Base-by-base conservation (phyloP, 2,888 invertebrate genomes). In the Catocala nupta region DNA sequence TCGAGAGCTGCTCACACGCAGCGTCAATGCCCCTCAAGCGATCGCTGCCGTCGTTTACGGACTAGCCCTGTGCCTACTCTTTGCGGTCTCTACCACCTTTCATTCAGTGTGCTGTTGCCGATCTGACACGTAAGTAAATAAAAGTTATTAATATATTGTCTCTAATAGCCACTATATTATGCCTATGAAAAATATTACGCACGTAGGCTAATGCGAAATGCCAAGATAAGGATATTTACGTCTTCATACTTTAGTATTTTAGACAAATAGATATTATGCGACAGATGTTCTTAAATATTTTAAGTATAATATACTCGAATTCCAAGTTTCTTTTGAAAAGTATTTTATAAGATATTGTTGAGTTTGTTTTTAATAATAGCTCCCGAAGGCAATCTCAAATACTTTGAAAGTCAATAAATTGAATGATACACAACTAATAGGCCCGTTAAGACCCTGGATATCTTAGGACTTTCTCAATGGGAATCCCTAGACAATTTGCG, bases 61-160 rank as follows among this genome's bases (percentile, higher is more conserved):
- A 5, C 95, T 96, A 48, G 97, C 98, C 9, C 94, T 98, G 16
- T 96, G 98, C 68, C 95, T 97, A 65, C 96, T 99, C 56, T 99
- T 99, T 91, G 96, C 96, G 44, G 96, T 98, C 33, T 99, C 98
- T 42, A 98, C 98, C 43, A 96, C 97, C 85, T 99, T 98, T 94
- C 99, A 99, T 87, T 96, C 97, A 55, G 96, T 98, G 13, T 98
- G 97, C 88, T 98, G 97, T 89, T 96, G 96, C 87, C 84, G 86
- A 64, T 88, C 91, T 76, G 90, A 93, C 49, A 93, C 90, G 93
- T 94, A 70, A 92, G 93, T 91, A 25, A 25, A 25, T 47, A 16
- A 13, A 47, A 43, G 1, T n/a, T 3, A 0, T 43, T 10, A 11
- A n/a, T 43, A 25, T 43, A 0, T 43, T 43, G 43, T 43, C n/a